Percentiles rank a stretch among this genome's conserved stretches.
Evolutionary conservation across 2,113 vertebrate genomes (phyloP).

Genomic region (Calyptomena viridis): DNA sequence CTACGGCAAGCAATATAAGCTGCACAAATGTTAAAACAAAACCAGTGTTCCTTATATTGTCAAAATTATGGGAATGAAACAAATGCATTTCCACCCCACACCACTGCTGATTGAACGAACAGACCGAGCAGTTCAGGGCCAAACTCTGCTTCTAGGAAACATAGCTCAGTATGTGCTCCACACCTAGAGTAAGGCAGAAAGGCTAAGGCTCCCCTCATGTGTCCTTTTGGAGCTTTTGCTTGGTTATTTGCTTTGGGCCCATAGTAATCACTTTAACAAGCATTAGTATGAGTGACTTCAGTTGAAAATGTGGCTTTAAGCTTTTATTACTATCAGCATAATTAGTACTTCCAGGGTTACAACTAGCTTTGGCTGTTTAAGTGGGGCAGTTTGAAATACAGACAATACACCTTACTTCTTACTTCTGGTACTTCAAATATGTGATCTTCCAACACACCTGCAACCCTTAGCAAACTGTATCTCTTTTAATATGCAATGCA

Average conservation of each 20-base stretch:
- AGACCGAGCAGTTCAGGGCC: neutral
- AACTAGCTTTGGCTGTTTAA: neutral
- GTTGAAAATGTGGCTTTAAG: neutral
- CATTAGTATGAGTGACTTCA: neutral
- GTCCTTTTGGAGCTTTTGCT: neutral
- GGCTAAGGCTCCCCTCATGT: neutral
- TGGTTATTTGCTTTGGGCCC: neutral
- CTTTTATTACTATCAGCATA: neutral
- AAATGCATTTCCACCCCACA: neutral
- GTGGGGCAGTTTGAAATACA: neutral
- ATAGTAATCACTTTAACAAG: neutral
- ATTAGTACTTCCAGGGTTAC: neutral
- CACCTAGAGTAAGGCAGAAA: neutral
- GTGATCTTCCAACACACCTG: neutral
- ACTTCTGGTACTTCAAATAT: neutral
- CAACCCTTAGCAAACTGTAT: neutral
- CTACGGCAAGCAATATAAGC: accelerated
- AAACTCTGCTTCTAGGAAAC: slow-evolving; percentile 12
- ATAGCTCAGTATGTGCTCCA: neutral
- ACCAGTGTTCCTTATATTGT: neutral
- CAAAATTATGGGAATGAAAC: neutral
- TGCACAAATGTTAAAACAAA: neutral
- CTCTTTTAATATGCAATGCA: neutral
- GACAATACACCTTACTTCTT: neutral
- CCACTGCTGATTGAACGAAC: neutral